Base-by-base conservation (phyloP, 2,797 vertebrate genomes). In the Leucoraja ocellata region DNA sequence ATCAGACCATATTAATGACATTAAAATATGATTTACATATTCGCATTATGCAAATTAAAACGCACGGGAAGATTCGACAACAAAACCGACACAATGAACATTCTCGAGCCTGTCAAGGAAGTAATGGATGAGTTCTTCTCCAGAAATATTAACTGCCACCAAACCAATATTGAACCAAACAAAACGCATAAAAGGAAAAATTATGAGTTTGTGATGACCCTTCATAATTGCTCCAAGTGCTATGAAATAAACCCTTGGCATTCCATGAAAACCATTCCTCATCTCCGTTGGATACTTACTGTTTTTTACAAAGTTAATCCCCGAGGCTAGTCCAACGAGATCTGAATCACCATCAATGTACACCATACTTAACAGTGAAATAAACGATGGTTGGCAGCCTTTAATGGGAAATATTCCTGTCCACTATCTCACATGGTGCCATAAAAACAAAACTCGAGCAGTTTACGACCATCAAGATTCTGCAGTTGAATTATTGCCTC, bases 11-110 rank as follows among this genome's bases (percentile, higher is more conserved):
- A 61, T n/a, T 84, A 83, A 83, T 83, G 61, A 18, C 63, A 86
- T 63, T 86, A 86, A 32, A 86, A 63, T 86, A 11, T 61, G 32
- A 88, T 68, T 32, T 88, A 68, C 61, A 88, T 88, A 88, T 88
- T 88, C 68, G 65, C 16, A 88, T 36, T 88, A 88, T 68, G 84
- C n/a, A 88, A 88, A 88, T 88, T 88, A 7, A 28, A 32, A 86
- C 28, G 63, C 46, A 58, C 1, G 3, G 83, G 83, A 68, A 88
- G 68, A 68, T 68, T 16, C 1, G 84, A 88, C 6, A 32, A 88
- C 61, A 32, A 65, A 65, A 16, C 58, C n/a, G 32, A 36, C 63
- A 25, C n/a, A 32, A 65, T 14, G 84, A 32, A 65, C 6, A 32
- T 88, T 88, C 84, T 68, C 16, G 3, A 68, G 63, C 7, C 84